Percentiles rank a stretch among this genome's conserved stretches.
These are phyloP conservation scores for Pterocles burchelli DNA, from an alignment of 2,113 vertebrate genomes.

Conservation along the genomic window DNA sequence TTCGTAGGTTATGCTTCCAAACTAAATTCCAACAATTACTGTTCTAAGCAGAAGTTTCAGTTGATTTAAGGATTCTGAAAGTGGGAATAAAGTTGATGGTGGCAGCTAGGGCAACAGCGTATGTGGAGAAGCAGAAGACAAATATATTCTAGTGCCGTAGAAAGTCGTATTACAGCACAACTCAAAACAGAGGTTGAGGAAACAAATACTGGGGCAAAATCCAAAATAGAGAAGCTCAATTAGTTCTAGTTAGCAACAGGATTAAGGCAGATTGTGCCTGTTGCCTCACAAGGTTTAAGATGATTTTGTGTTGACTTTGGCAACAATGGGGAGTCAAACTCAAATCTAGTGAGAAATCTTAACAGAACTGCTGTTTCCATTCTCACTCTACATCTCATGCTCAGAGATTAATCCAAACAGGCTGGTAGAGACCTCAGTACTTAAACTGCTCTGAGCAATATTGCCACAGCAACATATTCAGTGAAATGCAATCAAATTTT, in stretches of 20 bases:
- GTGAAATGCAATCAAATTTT: background rate
- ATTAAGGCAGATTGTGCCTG: background rate
- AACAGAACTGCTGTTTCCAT: background rate
- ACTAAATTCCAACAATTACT: background rate
- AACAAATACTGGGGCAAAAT: background rate
- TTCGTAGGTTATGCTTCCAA: background rate
- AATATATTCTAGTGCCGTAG: background rate
- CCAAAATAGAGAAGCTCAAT: background rate
- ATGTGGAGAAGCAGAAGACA: background rate
- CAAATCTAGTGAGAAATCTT: slow-evolving; percentile 5
- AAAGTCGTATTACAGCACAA: background rate
- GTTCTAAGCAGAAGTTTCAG: background rate
- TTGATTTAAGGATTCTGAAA: background rate
- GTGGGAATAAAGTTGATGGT: background rate
- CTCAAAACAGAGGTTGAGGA: background rate
- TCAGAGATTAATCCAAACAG: background rate
- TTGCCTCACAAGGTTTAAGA: background rate
- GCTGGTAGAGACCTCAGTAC: background rate
- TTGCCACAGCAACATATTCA: background rate
- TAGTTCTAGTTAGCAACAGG: background rate
- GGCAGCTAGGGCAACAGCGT: background rate
- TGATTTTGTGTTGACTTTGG: background rate
- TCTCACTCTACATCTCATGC: background rate
- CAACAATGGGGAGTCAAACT: background rate
- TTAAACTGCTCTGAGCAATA: background rate